Evolutionary conservation across 2,113 vertebrate genomes (phyloP).

Genomic region (Grammomys dolichurus): DNA sequence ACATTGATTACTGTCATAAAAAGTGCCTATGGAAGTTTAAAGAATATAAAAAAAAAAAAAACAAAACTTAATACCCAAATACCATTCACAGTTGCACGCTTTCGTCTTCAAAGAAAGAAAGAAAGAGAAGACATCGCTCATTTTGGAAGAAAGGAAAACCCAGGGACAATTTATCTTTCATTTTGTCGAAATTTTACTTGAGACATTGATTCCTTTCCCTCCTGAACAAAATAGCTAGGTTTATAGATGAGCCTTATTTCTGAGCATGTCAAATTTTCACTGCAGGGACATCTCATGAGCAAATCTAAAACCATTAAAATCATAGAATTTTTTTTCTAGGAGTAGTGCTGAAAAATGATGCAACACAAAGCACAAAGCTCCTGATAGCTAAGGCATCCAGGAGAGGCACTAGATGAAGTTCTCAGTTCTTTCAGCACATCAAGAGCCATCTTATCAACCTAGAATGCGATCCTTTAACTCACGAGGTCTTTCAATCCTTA

Average conservation of each 20-base stretch:
- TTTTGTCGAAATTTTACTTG: not conserved
- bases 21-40: not conserved
- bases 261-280: slow-evolving; percentile 17
- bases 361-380: not conserved
- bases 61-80: not conserved
- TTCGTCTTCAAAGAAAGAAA: slow-evolving; percentile 3
- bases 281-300: not conserved
- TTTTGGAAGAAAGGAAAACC: slow-evolving; percentile 21
- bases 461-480: not conserved
- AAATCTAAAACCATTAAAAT: slow-evolving; percentile 32
- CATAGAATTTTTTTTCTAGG: not conserved
- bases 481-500: not conserved
- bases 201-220: slow-evolving; percentile 49
- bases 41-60: not conserved
- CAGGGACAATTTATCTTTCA: not conserved
- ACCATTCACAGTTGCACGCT: not conserved
- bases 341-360: not conserved
- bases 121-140: not conserved
- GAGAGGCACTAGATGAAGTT: not conserved
- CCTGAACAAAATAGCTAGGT: slow-evolving; percentile 25
- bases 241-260: slow-evolving; percentile 9
- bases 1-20: no score
- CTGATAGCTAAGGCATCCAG: no score
- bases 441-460: not conserved
- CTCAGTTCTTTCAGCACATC: not conserved